Evolutionary conservation across 2,888 invertebrate genomes (phyloP).

Genomic region (Drosophila siamana): DNA sequence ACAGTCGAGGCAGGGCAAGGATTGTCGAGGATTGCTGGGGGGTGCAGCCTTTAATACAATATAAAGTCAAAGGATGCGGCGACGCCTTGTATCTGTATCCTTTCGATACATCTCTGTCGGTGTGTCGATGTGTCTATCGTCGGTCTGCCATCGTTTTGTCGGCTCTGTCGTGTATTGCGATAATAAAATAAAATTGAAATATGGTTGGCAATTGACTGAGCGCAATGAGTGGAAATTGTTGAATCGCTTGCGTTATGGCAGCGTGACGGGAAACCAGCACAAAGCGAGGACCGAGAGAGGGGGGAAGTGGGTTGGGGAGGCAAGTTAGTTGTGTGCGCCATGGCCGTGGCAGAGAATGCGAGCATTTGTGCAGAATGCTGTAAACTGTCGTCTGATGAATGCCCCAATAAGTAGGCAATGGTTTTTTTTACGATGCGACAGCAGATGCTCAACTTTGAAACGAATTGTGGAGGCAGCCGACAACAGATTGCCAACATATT

Average conservation of each 20-base stretch:
- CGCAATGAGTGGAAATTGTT: constrained; percentile 77
- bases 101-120: constrained; percentile 31
- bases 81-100: constrained; percentile 47
- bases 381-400: constrained; percentile 44
- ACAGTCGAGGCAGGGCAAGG: neutral
- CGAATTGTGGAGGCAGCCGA: neutral
- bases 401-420: constrained; percentile 59
- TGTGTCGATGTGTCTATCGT: constrained; percentile 12
- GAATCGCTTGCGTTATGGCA: constrained; percentile 58
- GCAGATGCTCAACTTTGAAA: constrained; percentile 21
- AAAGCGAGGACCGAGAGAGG: neutral
- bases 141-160: neutral
- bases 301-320: constrained; percentile 2
- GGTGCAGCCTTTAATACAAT: constrained; percentile 58
- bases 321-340: constrained; percentile 10
- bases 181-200: constrained; percentile 81
- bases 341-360: constrained; percentile 1
- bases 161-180: constrained; percentile 49
- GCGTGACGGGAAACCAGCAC: constrained; percentile 39
- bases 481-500: constrained; percentile 1
- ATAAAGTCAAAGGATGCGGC: constrained; percentile 58
- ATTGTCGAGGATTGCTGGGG: constrained; percentile 19
- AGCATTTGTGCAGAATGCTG: constrained; percentile 36
- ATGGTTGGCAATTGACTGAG: constrained; percentile 77
- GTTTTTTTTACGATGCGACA: constrained; percentile 21